Evolutionary conservation across 2,797 vertebrate genomes (phyloP), one percentile per base, ranked within the genome.

Genomic region (Periophthalmus magnuspinnatus): DNA sequence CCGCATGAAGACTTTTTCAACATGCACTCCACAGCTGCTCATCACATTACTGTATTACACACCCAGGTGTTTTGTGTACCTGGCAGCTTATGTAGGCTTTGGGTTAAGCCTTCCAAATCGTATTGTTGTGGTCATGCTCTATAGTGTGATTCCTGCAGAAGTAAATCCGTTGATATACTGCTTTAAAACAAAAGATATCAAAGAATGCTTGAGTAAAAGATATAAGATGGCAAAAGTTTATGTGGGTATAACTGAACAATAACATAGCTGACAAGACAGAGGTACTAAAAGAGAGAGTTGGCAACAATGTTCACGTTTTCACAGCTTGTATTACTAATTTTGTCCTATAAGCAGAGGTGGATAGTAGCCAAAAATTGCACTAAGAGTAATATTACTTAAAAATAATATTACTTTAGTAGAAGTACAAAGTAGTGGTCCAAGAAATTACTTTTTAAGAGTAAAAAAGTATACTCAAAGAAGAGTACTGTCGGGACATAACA

Each of bases 91-190:
- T 54, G 2, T 79, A 1, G 76, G 72, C 16, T 82, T 75, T 24
- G 56, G 17, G 9, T 73, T 84, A 1, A 79, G 65, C 47, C 8
- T 52, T 57, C 56, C 75, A 2, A 6, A 78, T n/a, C 59, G 75
- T 21, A 55, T 79, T 36, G 36, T 77, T 45, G 38, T 86, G 16
- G 71, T 82, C 8, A 74, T 83, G 73, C 8, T 83, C 10, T 83
- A 81, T 64, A 82, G 76, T 73, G 50, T 78, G 24, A 50, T 91
- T 65, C 90, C 90, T 3, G 88, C 90, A 41, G 86, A 90, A 14
- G 58, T 90, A 1, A 93, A 94, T n/a, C 91, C 88, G 0, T 68
- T 92, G 24, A 90, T 93, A 60, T 92, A 92, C 32, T 90, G 91
- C 79, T 93, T 75, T 76, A 91, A 77, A 75, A 86, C 81, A 10